Evolutionary conservation across 2,113 vertebrate genomes (phyloP).

Genomic region (Tenrec ecaudatus): DNA sequence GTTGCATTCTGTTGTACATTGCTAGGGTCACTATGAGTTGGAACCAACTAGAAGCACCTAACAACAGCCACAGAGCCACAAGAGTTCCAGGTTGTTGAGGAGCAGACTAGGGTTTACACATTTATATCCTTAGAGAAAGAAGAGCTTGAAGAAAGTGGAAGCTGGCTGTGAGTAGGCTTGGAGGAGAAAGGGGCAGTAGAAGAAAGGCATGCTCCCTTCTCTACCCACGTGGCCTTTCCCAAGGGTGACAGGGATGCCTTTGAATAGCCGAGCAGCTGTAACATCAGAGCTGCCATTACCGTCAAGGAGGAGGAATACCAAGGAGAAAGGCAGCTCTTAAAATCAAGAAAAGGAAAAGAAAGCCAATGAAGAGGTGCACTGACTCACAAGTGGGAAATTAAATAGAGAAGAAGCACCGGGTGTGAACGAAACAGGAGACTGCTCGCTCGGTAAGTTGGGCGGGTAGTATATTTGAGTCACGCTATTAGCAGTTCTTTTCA

Average conservation of each 20-base stretch:
- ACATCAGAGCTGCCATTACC: not conserved
- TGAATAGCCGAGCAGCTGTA: not conserved
- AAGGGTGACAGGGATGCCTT: not conserved
- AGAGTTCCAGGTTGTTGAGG: not conserved
- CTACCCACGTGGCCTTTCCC: not conserved
- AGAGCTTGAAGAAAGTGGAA: not conserved
- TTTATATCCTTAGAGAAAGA: not conserved
- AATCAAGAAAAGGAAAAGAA: not conserved
- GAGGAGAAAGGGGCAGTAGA: not conserved
- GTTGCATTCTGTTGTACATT: too few species aligned
- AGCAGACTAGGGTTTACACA: not conserved
- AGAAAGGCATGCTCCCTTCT: not conserved
- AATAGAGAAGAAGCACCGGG: not conserved
- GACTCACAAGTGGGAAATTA: not conserved
- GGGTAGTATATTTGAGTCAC: not conserved
- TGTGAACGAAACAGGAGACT: slow-evolving; percentile 1
- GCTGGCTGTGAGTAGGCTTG: not conserved
- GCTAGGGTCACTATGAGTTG: too few species aligned
- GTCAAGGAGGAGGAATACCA: not conserved
- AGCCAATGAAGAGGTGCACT: not conserved
- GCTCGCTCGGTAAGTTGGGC: not conserved
- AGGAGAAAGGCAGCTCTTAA: not conserved
- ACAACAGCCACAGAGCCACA: too few species aligned
- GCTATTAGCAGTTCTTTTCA: not conserved
- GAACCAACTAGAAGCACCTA: too few species aligned